These are phyloP conservation scores for Scaptomyza graminum DNA, from an alignment of 1,140 invertebrate species.

Conservation along the genomic window DNA sequence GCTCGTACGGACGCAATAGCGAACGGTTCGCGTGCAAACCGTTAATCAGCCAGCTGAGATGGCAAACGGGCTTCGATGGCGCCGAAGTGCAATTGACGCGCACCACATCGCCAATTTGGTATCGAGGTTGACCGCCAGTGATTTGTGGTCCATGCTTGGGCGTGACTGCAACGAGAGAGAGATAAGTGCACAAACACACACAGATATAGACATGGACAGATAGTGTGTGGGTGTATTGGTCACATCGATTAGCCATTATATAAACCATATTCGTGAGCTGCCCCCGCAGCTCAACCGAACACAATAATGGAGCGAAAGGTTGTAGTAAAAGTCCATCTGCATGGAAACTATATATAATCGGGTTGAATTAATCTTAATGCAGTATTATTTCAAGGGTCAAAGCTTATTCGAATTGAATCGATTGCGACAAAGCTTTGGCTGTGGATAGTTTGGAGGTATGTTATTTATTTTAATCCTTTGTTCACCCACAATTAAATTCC, in stretches of 20 bases:
- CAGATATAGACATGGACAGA: not conserved
- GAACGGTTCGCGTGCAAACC: conserved; percentile 89
- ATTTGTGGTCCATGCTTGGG: conserved; percentile 92
- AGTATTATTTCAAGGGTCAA: too few relatives aligned
- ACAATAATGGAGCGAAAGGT: too few relatives aligned
- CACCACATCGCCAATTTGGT: conserved; percentile 92
- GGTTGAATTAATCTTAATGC: too few relatives aligned
- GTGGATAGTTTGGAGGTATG: too few relatives aligned
- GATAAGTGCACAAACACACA: conserved; percentile 11
- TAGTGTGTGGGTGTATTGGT: conserved; percentile 5
- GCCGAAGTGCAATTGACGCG: conserved; percentile 93
- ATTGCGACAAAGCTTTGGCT: too few relatives aligned
- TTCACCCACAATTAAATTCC: too few relatives aligned
- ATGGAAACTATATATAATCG: too few relatives aligned
- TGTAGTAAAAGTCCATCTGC: too few relatives aligned
- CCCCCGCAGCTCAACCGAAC: too few relatives aligned
- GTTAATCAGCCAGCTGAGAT: conserved; percentile 94
- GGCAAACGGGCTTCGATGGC: conserved; percentile 91
- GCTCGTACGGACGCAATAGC: conserved; percentile 79
- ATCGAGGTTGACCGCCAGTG: conserved; percentile 90
- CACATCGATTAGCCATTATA: conserved; percentile 37
- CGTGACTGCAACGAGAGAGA: conserved; percentile 86
- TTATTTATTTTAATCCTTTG: too few relatives aligned
- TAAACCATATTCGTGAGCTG: not conserved
- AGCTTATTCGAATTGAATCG: too few relatives aligned